Percentiles rank a stretch among this genome's conserved stretches.
Conservation (phyloP, 1,140 invertebrate species). For the Phymastichus coffea region DNA sequence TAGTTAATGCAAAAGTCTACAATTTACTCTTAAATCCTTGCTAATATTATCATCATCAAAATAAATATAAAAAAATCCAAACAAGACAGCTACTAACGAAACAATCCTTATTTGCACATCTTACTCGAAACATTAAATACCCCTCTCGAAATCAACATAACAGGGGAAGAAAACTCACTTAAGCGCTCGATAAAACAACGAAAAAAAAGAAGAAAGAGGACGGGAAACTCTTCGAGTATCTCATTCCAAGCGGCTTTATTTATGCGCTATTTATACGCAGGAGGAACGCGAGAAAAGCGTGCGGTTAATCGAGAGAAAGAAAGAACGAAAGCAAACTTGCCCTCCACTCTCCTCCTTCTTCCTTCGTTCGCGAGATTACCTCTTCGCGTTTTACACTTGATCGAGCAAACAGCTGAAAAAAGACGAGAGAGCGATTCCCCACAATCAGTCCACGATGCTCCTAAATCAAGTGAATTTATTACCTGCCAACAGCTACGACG, state of each 20-base stretch:
- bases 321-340: constrained; percentile 9
- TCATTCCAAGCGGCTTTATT: constrained; percentile 9
- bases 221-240: too few relatives aligned
- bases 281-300: constrained; percentile 2
- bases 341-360: not conserved
- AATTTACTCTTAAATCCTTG: too few relatives aligned
- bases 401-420: constrained; percentile 20
- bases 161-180: too few relatives aligned
- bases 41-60: too few relatives aligned
- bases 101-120: too few relatives aligned
- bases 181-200: not conserved
- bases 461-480: constrained; percentile 14
- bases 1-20: too few relatives aligned
- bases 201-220: too few relatives aligned
- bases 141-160: too few relatives aligned
- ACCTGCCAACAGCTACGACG: too few relatives aligned
- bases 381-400: constrained; percentile 21
- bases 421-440: not conserved
- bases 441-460: not conserved
- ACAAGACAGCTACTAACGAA: too few relatives aligned
- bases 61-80: too few relatives aligned
- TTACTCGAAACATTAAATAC: too few relatives aligned
- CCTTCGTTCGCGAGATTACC: constrained; percentile 4
- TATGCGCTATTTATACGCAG: constrained; percentile 9
- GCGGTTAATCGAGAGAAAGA: constrained; percentile 13